Evolutionary conservation across 1,140 invertebrate genomes (phyloP), one percentile per base, ranked within the genome.

Genomic region (Nixonia krombeini): DNA sequence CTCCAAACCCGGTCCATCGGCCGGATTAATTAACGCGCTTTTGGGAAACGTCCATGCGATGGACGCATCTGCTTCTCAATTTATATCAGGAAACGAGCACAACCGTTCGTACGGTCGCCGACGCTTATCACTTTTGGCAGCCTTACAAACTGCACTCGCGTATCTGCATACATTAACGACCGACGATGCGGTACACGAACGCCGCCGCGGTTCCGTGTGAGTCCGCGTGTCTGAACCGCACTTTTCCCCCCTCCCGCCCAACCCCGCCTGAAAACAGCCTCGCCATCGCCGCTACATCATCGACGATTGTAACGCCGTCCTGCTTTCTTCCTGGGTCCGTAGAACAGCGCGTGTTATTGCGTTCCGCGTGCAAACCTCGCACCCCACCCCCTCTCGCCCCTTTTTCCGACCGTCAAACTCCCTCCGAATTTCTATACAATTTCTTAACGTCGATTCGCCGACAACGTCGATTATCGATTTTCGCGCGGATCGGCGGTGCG

Each of bases 101-200:
- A n/a, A n/a, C n/a, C n/a, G 52, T 65, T 65, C 52, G 58, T 47
- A 49, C 53, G 53, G 41, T n/a, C n/a, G n/a, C n/a, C 29, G 41
- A 51, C 56, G 62, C 52, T 57, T 70, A 70, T 70, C 67, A 69
- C 65, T 70, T 65, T 70, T 70, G 67, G 67, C 67, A 70, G 57
- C 44, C 56, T 56, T 46, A 61, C 62, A 62, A 57, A 70, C 59
- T 69, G 47, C 57, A 57, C 55, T 72, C 53, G 28, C 49, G 35
- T 26, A 49, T 69, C 67, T 68, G 31, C 59, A 56, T 55, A 44
- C 58, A 63, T 57, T 10, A 9, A 3, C 35, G 6, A 2, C 15
- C 35, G n/a, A n/a, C n/a, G n/a, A n/a, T n/a, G n/a, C n/a, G n/a
- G n/a, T n/a, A n/a, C n/a, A n/a, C n/a, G n/a, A n/a, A n/a, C n/a